Conservation (phyloP, 1,140 invertebrate species). For the Halyomorpha halys region DNA sequence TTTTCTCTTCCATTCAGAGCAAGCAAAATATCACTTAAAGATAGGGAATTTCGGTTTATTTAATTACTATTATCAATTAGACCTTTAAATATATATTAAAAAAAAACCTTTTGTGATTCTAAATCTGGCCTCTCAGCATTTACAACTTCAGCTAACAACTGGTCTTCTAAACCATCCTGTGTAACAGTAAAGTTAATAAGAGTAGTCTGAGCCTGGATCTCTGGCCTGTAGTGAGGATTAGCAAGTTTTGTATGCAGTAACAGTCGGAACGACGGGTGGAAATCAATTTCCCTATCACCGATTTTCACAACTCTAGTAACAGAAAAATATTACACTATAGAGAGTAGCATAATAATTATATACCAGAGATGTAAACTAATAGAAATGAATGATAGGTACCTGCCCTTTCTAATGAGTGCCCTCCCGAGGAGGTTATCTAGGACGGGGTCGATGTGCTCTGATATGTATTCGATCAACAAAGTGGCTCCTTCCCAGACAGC, state of each 20-base stretch:
- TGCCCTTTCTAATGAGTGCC: conserved; percentile 75
- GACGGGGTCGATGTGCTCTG: conserved; percentile 79
- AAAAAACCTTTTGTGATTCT: conserved; percentile 53
- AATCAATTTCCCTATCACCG: conserved; percentile 87
- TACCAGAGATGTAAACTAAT: neutral
- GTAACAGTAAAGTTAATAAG: conserved; percentile 94
- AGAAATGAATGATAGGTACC: conserved; percentile 33
- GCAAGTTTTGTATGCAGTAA: conserved; percentile 88
- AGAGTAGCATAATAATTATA: too few species aligned
- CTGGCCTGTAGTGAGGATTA: conserved; percentile 92
- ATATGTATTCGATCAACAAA: conserved; percentile 80
- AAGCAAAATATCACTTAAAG: too few species aligned
- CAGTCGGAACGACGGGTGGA: conserved; percentile 68
- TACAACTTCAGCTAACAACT: conserved; percentile 85
- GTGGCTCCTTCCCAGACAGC: conserved; percentile 61
- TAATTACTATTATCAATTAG: too few species aligned
- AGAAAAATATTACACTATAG: too few species aligned
- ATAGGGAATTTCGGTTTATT: too few species aligned
- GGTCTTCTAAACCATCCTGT: conserved; percentile 82
- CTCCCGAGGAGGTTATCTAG: conserved; percentile 80
- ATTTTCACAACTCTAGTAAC: conserved; percentile 56
- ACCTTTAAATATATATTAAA: too few species aligned
- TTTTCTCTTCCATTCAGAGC: too few species aligned
- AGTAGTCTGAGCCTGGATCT: conserved; percentile 92
- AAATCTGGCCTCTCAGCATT: conserved; percentile 87